phyloP scores from a whole-genome alignment of 2,113 vertebrate species.

The Elachura formosa region DNA sequence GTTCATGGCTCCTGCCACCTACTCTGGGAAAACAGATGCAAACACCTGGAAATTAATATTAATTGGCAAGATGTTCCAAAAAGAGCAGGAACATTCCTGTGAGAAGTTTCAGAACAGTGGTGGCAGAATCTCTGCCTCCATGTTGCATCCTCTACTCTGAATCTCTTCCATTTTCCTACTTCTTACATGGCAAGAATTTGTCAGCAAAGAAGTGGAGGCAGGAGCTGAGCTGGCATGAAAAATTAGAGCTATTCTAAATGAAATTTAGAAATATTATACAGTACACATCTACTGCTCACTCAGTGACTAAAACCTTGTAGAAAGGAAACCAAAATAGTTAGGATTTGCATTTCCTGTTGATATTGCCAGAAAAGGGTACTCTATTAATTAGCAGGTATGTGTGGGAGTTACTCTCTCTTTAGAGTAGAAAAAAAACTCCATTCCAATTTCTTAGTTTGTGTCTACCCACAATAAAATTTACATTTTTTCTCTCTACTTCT shows the following conservation, averaged over 20 bases:
- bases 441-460: not conserved
- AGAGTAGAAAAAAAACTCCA: not conserved
- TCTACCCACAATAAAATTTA: not conserved
- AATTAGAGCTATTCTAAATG: not conserved
- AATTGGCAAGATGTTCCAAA: not conserved
- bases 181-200: not conserved
- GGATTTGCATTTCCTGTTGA: not conserved
- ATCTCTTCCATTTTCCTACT: not conserved
- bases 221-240: not conserved
- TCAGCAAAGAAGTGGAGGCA: not conserved
- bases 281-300: not conserved
- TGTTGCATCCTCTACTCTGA: not conserved
- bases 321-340: not conserved
- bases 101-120: not conserved
- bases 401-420: not conserved
- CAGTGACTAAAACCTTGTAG: not conserved
- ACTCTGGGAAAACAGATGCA: not conserved
- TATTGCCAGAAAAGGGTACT: not conserved
- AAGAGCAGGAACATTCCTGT: not conserved
- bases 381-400: not conserved
- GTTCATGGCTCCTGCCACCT: not conserved
- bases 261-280: not conserved
- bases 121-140: not conserved
- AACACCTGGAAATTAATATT: not conserved
- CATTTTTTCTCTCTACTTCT: not conserved